Conservation (phyloP, 92 coral and sea anemone genomes). For the Hydrozoanthus gracilis region DNA sequence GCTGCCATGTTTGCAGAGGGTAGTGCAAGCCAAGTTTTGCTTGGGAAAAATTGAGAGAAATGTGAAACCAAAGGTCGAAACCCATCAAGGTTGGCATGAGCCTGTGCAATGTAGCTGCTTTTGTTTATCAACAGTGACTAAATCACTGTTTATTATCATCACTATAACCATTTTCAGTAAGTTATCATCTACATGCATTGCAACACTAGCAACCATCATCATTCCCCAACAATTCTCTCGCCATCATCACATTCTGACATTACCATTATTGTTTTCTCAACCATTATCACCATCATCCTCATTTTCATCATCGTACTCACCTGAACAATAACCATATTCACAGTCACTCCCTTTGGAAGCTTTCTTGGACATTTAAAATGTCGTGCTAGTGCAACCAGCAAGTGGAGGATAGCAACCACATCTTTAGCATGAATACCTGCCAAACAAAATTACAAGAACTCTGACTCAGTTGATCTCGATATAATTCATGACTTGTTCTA, state of each 20-base stretch:
- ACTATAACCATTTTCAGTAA: not conserved
- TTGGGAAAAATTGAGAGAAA: too few relatives aligned
- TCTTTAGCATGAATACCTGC: slow-evolving; percentile 88
- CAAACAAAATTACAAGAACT: not conserved
- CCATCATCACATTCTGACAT: not conserved
- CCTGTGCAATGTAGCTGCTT: too few relatives aligned
- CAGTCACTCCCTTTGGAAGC: slow-evolving; percentile 84
- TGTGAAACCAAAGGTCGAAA: too few relatives aligned
- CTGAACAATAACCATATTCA: slow-evolving; percentile 88
- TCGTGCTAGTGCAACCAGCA: slow-evolving; percentile 88
- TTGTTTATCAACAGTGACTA: not conserved
- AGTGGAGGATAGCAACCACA: slow-evolving; percentile 91
- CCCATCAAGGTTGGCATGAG: too few relatives aligned
- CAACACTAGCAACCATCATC: not conserved
- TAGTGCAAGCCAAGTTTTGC: too few relatives aligned
- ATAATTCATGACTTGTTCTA: too few relatives aligned
- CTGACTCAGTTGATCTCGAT: too few relatives aligned
- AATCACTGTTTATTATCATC: not conserved
- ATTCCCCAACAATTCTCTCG: not conserved
- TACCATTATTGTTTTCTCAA: not conserved
- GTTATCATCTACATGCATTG: not conserved
- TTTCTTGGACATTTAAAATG: slow-evolving; percentile 87
- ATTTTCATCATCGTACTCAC: slow-evolving; percentile 36
- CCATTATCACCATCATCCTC: not conserved
- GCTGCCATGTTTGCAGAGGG: too few relatives aligned